Evolutionary conservation across 2,888 invertebrate species (phyloP), one percentile per base, ranked within the genome.

Genomic region (Cotesia congregata): DNA sequence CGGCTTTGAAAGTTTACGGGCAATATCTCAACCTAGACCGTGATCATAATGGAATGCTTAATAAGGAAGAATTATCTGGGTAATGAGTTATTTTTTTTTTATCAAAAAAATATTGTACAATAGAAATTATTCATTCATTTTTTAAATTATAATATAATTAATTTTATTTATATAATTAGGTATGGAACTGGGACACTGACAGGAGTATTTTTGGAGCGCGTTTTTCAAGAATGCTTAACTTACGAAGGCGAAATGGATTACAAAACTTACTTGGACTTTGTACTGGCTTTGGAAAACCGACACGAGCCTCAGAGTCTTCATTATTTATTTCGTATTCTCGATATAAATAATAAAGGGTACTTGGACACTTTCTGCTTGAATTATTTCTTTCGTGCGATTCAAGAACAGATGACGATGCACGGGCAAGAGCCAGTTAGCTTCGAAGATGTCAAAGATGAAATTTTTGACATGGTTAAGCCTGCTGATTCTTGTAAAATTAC

Each of bases 391-490:
- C 93, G 96, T 91, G 97, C 96, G 0, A 97, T 98, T 82, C 96
- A 97, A 89, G 95, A 97, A 82, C 96, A 97, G 89, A 95, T 98
- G 93, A 92, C 93, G 75, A 92, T 94, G 6, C 95, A 96, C 88
- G 95, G 95, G 40, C 96, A 96, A n/a, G 97, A 97, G 81, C 94
- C 95, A 0, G 96, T 98, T 0, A 94, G 94, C 83, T 98, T 98
- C 89, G 95, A 97, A 83, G 98, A 98, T 90, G 95, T 98, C 0
- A 97, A 97, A 89, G 97, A 98, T 91, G 98, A 98, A 91, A 96
- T 98, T 82, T 98, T 98, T 91, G 98, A 98, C 90, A 98, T 99
- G 98, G 96, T 98, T 1, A 94, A 97, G 80, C 97, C 98, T 0
- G 93, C 92, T 77, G 93, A 98, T 89, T 95, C 96, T 0, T 91